Percentiles rank a stretch among this genome's conserved stretches.
These are phyloP conservation scores for Poecilia picta DNA, from an alignment of 2,797 vertebrate genomes.

Conservation along the genomic window DNA sequence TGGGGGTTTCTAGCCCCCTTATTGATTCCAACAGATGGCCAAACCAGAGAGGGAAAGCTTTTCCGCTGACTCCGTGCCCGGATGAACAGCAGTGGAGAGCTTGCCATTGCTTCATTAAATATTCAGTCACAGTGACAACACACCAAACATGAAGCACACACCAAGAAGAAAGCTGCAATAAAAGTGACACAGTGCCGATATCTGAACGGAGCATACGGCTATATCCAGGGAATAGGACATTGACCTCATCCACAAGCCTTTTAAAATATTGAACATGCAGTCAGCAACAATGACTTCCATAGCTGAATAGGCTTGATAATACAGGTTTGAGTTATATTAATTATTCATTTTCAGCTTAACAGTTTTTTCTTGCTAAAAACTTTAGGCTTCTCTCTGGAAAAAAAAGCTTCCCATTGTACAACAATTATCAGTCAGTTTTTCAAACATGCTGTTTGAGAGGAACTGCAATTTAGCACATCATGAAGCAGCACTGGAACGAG, in stretches of 20 bases:
- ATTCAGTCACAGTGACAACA: slow-evolving; percentile 73
- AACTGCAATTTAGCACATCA: slow-evolving; percentile 53
- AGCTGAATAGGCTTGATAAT: slow-evolving; percentile 51
- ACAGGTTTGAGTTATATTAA: slow-evolving; percentile 51
- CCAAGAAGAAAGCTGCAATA: slow-evolving; percentile 53
- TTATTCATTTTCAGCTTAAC: slow-evolving; percentile 59
- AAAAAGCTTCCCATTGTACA: slow-evolving; percentile 27
- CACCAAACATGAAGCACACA: slow-evolving; percentile 62
- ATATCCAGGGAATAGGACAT: slow-evolving; percentile 41
- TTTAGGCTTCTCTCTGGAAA: slow-evolving; percentile 23
- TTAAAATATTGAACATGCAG: slow-evolving; percentile 63
- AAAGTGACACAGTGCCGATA: slow-evolving; percentile 52
- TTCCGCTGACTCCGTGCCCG: slow-evolving; percentile 78
- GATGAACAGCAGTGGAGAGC: slow-evolving; percentile 77
- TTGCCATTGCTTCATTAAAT: slow-evolving; percentile 75
- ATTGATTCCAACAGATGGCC: slow-evolving; percentile 82
- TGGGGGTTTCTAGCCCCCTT: slow-evolving; percentile 65
- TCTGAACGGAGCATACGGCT: slow-evolving; percentile 29
- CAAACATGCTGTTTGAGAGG: slow-evolving; percentile 28
- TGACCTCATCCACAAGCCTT: slow-evolving; percentile 45
- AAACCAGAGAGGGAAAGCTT: slow-evolving; percentile 68
- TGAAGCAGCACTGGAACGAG: slow-evolving; percentile 31
- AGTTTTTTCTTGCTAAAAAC: slow-evolving; percentile 35
- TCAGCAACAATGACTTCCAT: slow-evolving; percentile 45
- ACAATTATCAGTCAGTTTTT: slow-evolving; percentile 44